Base-by-base conservation (phyloP, 2,797 vertebrate species). In the Tadarida brasiliensis region DNA sequence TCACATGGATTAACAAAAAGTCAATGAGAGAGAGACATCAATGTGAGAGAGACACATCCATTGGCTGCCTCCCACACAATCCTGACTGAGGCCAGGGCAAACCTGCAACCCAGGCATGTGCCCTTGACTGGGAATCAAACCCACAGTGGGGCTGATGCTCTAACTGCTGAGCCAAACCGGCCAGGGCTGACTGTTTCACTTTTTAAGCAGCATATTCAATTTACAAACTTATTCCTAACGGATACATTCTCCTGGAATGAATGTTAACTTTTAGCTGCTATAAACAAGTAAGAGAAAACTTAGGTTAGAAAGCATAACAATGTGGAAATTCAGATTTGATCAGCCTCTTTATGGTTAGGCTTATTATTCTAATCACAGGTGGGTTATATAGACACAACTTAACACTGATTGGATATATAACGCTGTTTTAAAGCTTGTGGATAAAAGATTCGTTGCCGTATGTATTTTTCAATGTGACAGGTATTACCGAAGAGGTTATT, bases 271-370 rank as follows among this genome's bases (percentile, higher is more conserved):
- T 63, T 39, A 56, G 70, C 49, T 94, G 11, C 12, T 87, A 35
- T 39, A 96, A 97, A 92, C 5, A 93, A 47, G 47, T 47, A 14
- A 35, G 22, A 76, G 33, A 5, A 35, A 96, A 86, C 11, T 77
- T 49, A 9, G 77, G 56, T 10, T 26, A 92, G 28, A 80, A 57
- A 90, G 89, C 0, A 3, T 3, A 47, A 24, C 56, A 85, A 19
- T 49, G 49, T 84, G 61, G 88, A 96, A 90, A 86, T 0, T 63
- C 4, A 73, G 56, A 51, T 90, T 95, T 83, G 35, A 12, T 71
- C 73, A 85, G 7, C 11, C 11, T 61, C 20, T 57, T 70, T 78
- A 56, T 19, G 56, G 16, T 71, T 91, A 57, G 63, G 6, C 44
- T 65, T 73, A 59, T 65, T 28, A n/a, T 76, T 63, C 54, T 94